These are phyloP conservation scores for Synodontis membranacea DNA, from an alignment of 2,113 vertebrate species.

Conservation along the genomic window DNA sequence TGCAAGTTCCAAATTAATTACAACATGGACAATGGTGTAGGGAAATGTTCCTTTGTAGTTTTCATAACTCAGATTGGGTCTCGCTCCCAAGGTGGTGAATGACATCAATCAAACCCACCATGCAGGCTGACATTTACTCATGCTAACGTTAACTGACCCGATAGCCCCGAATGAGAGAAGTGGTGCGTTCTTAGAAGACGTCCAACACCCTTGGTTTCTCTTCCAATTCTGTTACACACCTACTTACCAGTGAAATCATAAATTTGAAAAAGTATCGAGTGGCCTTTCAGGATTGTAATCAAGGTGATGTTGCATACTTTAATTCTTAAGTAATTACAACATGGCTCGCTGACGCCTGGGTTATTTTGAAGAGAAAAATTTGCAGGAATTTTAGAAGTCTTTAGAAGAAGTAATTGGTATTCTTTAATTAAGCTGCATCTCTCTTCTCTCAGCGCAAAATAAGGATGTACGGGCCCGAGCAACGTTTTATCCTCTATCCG, in stretches of 20 bases:
- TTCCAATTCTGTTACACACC: no score
- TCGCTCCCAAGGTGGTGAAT: no score
- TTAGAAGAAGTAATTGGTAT: neutral
- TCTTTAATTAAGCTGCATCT: neutral
- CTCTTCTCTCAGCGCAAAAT: slow-evolving; percentile 75
- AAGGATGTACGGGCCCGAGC: slow-evolving; percentile 91
- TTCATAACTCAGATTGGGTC: no score
- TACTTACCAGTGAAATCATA: neutral
- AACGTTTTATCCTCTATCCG: slow-evolving; percentile 90
- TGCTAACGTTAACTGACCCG: no score
- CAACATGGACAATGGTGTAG: no score
- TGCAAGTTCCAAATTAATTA: no score
- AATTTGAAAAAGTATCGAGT: neutral
- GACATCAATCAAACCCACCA: no score
- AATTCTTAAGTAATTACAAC: neutral
- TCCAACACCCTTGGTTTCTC: neutral
- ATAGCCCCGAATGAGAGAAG: no score
- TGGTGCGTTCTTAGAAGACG: no score
- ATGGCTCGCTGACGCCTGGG: neutral
- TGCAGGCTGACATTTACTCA: no score
- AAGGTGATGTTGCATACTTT: neutral
- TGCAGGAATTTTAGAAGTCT: neutral
- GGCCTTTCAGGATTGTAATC: neutral
- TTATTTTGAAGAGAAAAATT: neutral
- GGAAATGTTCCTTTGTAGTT: no score